These are phyloP conservation scores for Caenorhabditis angaria DNA, from an alignment of 2,888 invertebrate species.

Conservation along the genomic window DNA sequence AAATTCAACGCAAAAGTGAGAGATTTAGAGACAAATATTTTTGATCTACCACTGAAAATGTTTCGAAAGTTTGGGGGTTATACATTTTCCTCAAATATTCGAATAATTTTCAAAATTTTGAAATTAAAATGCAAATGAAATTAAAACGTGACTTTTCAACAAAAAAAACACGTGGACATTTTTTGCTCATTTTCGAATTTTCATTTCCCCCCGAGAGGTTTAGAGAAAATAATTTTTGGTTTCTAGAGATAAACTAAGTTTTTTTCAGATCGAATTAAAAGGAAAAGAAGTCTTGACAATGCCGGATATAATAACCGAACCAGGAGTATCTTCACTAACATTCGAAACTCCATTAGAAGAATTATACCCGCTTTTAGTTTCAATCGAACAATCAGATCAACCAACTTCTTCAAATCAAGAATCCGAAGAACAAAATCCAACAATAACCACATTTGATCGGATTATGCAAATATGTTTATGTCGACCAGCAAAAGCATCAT, in stretches of 20 bases:
- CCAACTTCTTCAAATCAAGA: background rate
- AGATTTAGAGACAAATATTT: too few species aligned
- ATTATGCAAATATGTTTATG: conserved; percentile 37
- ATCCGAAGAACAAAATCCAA: background rate
- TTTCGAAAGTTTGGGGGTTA: too few species aligned
- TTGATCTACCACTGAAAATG: too few species aligned
- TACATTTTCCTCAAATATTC: too few species aligned
- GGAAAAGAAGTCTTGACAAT: conserved; percentile 30
- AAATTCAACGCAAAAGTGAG: too few species aligned
- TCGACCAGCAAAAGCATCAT: conserved; percentile 18
- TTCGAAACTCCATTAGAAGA: conserved; percentile 24
- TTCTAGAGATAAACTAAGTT: too few species aligned
- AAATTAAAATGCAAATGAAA: too few species aligned
- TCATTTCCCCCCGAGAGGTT: background rate
- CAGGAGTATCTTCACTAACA: conserved; percentile 11
- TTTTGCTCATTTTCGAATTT: background rate
- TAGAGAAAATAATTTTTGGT: background rate
- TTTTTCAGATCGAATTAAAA: conserved; percentile 40
- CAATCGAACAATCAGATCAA: background rate
- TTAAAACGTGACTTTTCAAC: too few species aligned
- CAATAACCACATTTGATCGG: conserved; percentile 22
- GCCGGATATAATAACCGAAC: conserved; percentile 22
- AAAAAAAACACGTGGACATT: too few species aligned
- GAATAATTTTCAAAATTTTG: too few species aligned
- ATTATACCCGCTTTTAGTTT: conserved; percentile 21